Base-by-base conservation (phyloP, 2,888 invertebrate species). In the Euzetes globulus region DNA sequence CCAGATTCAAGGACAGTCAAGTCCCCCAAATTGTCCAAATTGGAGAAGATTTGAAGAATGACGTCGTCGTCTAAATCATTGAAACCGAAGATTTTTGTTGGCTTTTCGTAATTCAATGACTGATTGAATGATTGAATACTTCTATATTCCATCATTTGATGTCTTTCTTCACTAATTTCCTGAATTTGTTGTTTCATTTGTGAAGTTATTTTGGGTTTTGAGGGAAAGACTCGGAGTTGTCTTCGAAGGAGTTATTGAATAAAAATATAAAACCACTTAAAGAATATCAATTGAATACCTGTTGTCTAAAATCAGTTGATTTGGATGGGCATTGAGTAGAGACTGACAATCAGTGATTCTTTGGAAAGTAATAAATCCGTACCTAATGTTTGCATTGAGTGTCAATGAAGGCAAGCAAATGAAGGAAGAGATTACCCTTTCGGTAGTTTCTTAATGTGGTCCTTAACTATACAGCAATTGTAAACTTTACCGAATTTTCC, bases 351-450 rank as follows among this genome's bases (percentile, higher is more conserved):
- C 77, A 50, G 74, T 74, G 1, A 71, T 55, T 37, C 76, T 78
- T 17, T 76, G 74, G 74, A 78, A 78, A 74, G 77, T 78, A 19
- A 78, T 76, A 75, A 78, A 78, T 29, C 78, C 78, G 73, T 77
- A 78, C 65, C 60, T 60, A 27, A 73, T 45, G 41, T n/a, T 45
- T 15, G 22, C 2, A 41, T 41, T 58, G 7, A 47, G 19, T 29
- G 29, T 50, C 1, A 47, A 33, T 72, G 0, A 45, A 72, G n/a
- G n/a, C n/a, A n/a, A n/a, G n/a, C n/a, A n/a, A n/a, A n/a, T n/a
- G n/a, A n/a, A n/a, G n/a, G n/a, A n/a, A 73, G 11, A 7, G 17
- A 45, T 33, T 33, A 17, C 78, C 78, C 78, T 58, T 77, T 73
- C 7, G 77, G 75, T 70, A 45, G 72, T 60, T 73, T 72, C 72